These are phyloP conservation scores for Doris montereyensis DNA, from an alignment of 2,888 invertebrate genomes.

Conservation along the genomic window DNA sequence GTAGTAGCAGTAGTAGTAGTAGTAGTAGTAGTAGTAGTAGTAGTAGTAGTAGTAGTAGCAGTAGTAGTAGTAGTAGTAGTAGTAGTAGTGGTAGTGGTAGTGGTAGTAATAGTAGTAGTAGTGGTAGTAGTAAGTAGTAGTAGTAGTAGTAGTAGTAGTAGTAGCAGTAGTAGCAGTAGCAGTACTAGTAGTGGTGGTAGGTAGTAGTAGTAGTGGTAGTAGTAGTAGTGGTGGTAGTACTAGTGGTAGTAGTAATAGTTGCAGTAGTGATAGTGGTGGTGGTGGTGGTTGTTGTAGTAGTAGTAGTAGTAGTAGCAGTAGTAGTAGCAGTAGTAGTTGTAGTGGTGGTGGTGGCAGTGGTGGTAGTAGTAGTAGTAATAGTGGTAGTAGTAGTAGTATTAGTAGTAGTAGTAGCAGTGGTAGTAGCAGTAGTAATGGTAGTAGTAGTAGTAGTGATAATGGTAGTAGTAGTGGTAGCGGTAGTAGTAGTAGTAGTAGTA, in stretches of 20 bases:
- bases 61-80: neutral
- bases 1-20: slow-evolving; percentile 21
- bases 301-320: no score
- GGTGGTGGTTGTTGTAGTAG: no score
- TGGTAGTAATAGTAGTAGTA: neutral
- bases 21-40: slow-evolving; percentile 24
- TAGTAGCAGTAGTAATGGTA: slow-evolving; percentile 16
- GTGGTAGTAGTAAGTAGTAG: slow-evolving; percentile 19
- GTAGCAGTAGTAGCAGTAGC: slow-evolving; percentile 1
- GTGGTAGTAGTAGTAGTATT: slow-evolving; percentile 21
- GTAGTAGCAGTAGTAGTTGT: no score
- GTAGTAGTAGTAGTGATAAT: slow-evolving; percentile 7
- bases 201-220: slow-evolving; percentile 20
- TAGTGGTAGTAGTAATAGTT: slow-evolving; percentile 15
- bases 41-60: slow-evolving; percentile 23
- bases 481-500: neutral
- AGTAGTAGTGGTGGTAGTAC: slow-evolving; percentile 19
- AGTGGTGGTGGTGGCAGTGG: neutral
- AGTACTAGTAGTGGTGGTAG: slow-evolving; percentile 17
- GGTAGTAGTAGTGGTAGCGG: neutral
- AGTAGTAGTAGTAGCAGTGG: slow-evolving; percentile 21
- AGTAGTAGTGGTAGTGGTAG: neutral
- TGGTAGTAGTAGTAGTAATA: slow-evolving; percentile 21
- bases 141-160: neutral
- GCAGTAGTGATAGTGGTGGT: neutral